Percentiles rank a stretch among this genome's conserved stretches.
Evolutionary conservation across 2,797 vertebrate species (phyloP).

Genomic region (Phrynocephalus vlangalii): DNA sequence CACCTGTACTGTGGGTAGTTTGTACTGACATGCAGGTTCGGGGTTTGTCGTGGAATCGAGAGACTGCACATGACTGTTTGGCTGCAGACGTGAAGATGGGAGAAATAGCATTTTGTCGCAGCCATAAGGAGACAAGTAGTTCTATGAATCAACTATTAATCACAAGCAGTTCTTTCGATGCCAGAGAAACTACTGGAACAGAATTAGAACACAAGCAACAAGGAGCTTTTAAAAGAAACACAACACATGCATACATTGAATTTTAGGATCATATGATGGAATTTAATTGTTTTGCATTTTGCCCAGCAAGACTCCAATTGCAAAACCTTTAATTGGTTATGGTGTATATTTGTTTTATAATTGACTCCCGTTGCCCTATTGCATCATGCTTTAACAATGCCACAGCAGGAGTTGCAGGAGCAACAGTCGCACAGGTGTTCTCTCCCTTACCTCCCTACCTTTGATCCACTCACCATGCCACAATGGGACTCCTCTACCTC

Average conservation of each 20-base stretch:
- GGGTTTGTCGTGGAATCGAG: not conserved
- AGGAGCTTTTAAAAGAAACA: not conserved
- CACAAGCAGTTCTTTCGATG: not conserved
- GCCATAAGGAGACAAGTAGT: not conserved
- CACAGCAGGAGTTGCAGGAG: no score
- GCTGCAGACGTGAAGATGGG: no score
- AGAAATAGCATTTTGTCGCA: not conserved
- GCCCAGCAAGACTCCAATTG: not conserved
- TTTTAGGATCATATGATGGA: not conserved
- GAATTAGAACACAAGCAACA: not conserved
- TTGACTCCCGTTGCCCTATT: no score
- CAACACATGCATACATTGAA: no score
- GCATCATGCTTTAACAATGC: no score
- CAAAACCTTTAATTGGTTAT: not conserved
- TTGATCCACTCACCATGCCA: no score
- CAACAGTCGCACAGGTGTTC: no score
- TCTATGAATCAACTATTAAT: not conserved
- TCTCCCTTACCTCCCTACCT: no score
- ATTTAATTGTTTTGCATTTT: not conserved
- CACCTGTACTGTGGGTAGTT: constrained; percentile 24
- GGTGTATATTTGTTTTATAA: not conserved
- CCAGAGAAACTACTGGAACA: not conserved
- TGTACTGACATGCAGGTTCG: not conserved
- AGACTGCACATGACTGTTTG: not conserved
- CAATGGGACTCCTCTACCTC: no score